These are phyloP conservation scores for Lepidothrix coronata DNA, from an alignment of 2,113 vertebrate species.

Conservation along the genomic window DNA sequence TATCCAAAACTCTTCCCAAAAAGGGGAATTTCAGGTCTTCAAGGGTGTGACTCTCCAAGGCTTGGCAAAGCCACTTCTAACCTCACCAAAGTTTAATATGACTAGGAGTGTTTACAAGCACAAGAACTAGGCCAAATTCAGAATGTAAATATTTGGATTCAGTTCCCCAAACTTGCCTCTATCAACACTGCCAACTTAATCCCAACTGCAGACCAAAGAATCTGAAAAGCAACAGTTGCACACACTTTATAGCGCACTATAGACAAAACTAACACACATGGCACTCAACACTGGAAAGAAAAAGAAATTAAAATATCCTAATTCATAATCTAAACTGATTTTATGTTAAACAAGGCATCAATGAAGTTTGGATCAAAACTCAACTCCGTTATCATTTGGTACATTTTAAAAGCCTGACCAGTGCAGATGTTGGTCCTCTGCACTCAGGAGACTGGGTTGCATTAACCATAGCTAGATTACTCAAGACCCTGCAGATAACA, in stretches of 20 bases:
- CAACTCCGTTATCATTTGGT: neutral
- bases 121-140: slow-evolving; percentile 32
- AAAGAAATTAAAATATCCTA: neutral
- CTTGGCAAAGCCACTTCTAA: slow-evolving; percentile 31
- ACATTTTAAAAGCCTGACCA: neutral
- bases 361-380: neutral
- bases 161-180: slow-evolving; percentile 42
- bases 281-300: neutral
- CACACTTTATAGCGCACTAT: neutral
- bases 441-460: neutral
- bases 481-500: neutral
- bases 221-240: slow-evolving; percentile 5
- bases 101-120: slow-evolving; percentile 59
- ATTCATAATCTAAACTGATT: neutral
- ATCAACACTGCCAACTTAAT: slow-evolving; percentile 44
- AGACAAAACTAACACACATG: neutral
- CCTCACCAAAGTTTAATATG: slow-evolving; percentile 53
- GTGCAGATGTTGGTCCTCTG: neutral
- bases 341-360: neutral
- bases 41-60: neutral
- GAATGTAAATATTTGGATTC: slow-evolving; percentile 70
- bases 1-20: neutral
- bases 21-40: neutral
- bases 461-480: neutral
- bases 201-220: slow-evolving; percentile 40